Base-by-base conservation (phyloP, 1,140 invertebrate species). In the Drosophila tani region DNA sequence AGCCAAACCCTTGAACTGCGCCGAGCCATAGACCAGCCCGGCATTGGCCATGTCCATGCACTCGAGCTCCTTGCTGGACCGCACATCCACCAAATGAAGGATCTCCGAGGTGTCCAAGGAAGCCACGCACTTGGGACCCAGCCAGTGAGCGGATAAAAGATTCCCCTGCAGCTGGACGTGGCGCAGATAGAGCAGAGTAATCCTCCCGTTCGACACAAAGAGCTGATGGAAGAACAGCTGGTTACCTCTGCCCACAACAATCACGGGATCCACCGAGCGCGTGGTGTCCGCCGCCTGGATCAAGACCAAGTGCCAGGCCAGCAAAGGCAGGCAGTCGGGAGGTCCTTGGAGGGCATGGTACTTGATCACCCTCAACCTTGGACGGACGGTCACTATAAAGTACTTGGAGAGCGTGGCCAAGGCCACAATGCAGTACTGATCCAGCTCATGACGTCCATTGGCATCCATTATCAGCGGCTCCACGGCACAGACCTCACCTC, bases 321-420 rank as follows among this genome's bases (percentile, higher is more conserved):
- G 92, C 41, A 99, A 94, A 0, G 98, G 98, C 15, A 99, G 94
- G 45, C 96, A 95, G 45, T 95, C 94, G 0, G 96, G 92, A 15
- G 95, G 94, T 15, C 95, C 95, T 57, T 93, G 93, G 14, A 94
- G 84, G n/a, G 93, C 92, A 82, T 93, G 94, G 65, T 92, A 93
- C 64, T 93, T 93, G 57, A 92, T 93, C 8, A 90, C 91, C 66
- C 93, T 91, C n/a, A 97, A 94, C 66, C 95, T 94, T 9, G 97
- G 97, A 75, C 96, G 94, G 71, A 98, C 95, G 29, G 96, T 97
- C 0, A 99, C 97, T 45, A 99, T 96, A 45, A 98, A 96, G 27
- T 98, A 96, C 94, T 98, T 98, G 0, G 98, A 97, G 50, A 99
- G 93, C 6, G 98, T 98, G 0, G 98, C 98, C 94, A 99, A 95